Evolutionary conservation across 2,888 invertebrate genomes (phyloP).

Genomic region (Callimorpha dominula): DNA sequence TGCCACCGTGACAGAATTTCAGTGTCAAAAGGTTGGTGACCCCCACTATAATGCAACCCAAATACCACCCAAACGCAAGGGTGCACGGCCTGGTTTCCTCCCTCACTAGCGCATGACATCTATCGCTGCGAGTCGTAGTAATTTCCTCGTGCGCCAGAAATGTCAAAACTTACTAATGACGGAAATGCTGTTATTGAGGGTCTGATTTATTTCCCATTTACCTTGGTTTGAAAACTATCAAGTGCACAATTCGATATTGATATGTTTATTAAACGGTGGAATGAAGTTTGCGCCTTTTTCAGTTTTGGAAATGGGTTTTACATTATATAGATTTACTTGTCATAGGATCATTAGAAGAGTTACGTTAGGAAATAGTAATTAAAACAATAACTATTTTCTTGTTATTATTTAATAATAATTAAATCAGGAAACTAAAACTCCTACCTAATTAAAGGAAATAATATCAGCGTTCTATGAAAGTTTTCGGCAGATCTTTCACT

Average conservation of each 20-base stretch:
- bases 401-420: neutral
- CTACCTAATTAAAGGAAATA: constrained; percentile 42
- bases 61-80: constrained; percentile 65
- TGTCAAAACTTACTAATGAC: constrained; percentile 66
- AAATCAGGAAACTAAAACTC: constrained; percentile 10
- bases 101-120: constrained; percentile 53
- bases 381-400: neutral
- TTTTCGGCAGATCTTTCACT: constrained; percentile 21
- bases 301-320: neutral
- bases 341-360: too few relatives aligned
- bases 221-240: constrained; percentile 34
- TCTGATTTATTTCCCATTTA: constrained; percentile 52
- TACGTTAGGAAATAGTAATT: too few relatives aligned
- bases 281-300: neutral
- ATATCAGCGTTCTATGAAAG: constrained; percentile 28
- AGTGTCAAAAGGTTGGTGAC: constrained; percentile 86
- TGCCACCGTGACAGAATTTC: constrained; percentile 81
- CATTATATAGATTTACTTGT: neutral
- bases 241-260: constrained; percentile 19
- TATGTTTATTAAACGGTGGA: neutral
- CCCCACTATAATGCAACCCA: constrained; percentile 67
- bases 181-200: constrained; percentile 48
- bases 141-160: constrained; percentile 73
- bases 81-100: constrained; percentile 56
- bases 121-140: constrained; percentile 56